Evolutionary conservation across 2,888 invertebrate species (phyloP).

Genomic region (Melipona beecheii): DNA sequence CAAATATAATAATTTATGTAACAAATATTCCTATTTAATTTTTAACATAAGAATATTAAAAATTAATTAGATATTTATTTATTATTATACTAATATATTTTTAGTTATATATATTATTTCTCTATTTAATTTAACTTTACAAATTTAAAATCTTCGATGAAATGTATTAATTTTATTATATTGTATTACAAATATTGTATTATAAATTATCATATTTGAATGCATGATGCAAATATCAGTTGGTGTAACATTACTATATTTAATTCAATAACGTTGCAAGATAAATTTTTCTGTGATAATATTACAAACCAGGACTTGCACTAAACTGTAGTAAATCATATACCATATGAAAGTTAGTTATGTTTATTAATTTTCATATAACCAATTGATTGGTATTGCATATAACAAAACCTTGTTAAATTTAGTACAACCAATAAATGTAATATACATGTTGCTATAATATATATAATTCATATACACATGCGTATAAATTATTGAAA

Average conservation of each 20-base stretch:
- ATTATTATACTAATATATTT: conserved; percentile 31
- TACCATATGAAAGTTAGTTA: conserved; percentile 17
- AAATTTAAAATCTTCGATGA: conserved; percentile 16
- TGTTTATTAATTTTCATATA: conserved; percentile 17
- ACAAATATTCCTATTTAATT: background rate
- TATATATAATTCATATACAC: conserved; percentile 12
- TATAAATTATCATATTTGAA: conserved; percentile 54
- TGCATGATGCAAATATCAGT: conserved; percentile 39
- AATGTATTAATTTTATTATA: background rate
- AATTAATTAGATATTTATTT: conserved; percentile 8
- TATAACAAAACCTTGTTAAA: conserved; percentile 21
- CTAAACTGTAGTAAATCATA: conserved; percentile 32
- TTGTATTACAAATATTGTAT: background rate
- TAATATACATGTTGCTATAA: conserved; percentile 21
- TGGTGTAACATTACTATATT: conserved; percentile 24
- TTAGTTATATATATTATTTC: background rate
- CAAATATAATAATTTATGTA: conserved; percentile 45
- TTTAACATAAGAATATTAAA: background rate
- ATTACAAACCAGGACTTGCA: conserved; percentile 52
- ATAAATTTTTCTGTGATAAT: conserved; percentile 27
- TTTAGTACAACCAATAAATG: conserved; percentile 59
- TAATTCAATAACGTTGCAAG: conserved; percentile 17
- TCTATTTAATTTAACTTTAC: conserved; percentile 12
- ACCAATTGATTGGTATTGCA: background rate
- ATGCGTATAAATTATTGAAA: conserved; percentile 2